These are phyloP conservation scores for Salvelinus fontinalis DNA, from an alignment of 2,113 vertebrate species.

Conservation along the genomic window DNA sequence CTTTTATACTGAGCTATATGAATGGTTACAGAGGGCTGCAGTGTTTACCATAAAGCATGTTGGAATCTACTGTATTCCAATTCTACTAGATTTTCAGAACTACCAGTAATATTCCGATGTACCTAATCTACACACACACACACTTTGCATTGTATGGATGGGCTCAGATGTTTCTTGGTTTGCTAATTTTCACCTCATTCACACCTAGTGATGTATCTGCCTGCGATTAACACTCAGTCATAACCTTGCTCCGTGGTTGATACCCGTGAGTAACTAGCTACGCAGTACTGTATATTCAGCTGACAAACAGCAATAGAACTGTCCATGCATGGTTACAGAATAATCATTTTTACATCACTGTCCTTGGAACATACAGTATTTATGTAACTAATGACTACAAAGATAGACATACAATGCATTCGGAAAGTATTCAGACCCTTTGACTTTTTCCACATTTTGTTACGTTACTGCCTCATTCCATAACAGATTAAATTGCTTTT, in stretches of 20 bases:
- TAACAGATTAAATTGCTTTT: too few species aligned
- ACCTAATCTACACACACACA: constrained; percentile 6
- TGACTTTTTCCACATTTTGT: too few species aligned
- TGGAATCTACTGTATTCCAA: neutral
- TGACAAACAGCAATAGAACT: neutral
- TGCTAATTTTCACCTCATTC: constrained; percentile 68
- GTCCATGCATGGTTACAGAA: constrained; percentile 29
- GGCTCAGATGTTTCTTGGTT: constrained; percentile 70
- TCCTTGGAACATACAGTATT: constrained; percentile 52
- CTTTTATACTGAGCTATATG: constrained; percentile 60
- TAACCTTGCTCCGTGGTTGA: constrained; percentile 49
- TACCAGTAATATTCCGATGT: neutral
- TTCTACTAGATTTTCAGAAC: neutral
- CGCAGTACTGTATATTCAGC: constrained; percentile 31
- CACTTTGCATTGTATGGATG: constrained; percentile 23
- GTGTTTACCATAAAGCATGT: constrained; percentile 39
- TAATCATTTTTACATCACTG: constrained; percentile 21
- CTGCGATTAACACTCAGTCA: constrained; percentile 74
- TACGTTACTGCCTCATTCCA: too few species aligned
- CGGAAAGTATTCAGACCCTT: neutral
- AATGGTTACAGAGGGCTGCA: constrained; percentile 45
- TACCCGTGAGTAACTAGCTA: constrained; percentile 66
- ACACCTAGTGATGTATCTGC: constrained; percentile 67
- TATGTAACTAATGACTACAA: neutral
- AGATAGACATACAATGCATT: neutral